Evolutionary conservation across 2,797 vertebrate genomes (phyloP), one percentile per base, ranked within the genome.

Genomic region (Toxotes lorentzi): DNA sequence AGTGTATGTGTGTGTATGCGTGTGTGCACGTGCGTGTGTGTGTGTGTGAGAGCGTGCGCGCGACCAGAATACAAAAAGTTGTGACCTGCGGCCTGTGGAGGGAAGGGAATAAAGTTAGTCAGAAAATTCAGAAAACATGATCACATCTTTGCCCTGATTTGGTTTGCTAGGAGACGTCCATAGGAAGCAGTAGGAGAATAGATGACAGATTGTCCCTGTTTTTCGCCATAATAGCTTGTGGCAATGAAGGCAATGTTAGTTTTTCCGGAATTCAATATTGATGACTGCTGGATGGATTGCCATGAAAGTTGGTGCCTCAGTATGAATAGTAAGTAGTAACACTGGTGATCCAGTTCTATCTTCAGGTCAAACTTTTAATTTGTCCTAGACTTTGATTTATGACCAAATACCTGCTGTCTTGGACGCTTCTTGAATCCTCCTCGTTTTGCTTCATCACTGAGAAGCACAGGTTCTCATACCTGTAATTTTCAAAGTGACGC

Each of bases 31-130:
- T n/a, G n/a, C n/a, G n/a, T n/a, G n/a, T n/a, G n/a, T n/a, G n/a
- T n/a, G n/a, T n/a, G n/a, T n/a, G n/a, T n/a, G n/a, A n/a, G n/a
- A n/a, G n/a, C n/a, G n/a, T 23, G 16, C 14, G 24, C 19, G n/a
- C 43, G 40, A 17, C 34, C 58, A 21, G 41, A 27, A 21, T 53
- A 34, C 32, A 65, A 64, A 58, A 45, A 35, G 11, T 73, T 71
- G 54, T 76, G 63, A 45, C 45, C 34, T 35, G 34, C 7, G 34
- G 34, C 5, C 5, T 41, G 40, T 41, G 40, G 10, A 13, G 40
- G 40, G 38, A 11, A 9, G 7, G 38, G 5, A 9, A 11, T 61
- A 12, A 23, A 12, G 21, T 64, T 38, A 41, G 30, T 27, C 1
- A 63, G 50, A 62, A 5, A 63, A 48, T 12, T 57, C 5, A 58